These are phyloP conservation scores for Thera britannica DNA, from an alignment of 2,888 invertebrate species.

Conservation along the genomic window DNA sequence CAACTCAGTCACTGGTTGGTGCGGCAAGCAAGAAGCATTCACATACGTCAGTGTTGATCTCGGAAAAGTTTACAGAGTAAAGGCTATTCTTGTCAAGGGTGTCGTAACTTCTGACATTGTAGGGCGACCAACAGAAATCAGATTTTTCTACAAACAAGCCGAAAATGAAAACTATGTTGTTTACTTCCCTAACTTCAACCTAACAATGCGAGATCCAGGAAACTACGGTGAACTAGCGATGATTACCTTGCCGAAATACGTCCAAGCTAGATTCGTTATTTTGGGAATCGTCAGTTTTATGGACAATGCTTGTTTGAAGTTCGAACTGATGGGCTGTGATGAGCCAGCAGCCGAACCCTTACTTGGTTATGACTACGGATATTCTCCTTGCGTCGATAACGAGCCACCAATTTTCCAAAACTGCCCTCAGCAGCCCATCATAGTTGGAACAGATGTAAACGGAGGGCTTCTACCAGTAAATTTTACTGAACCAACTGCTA, in stretches of 20 bases:
- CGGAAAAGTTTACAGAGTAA: conserved; percentile 95
- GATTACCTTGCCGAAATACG: conserved; percentile 97
- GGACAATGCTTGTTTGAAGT: conserved; percentile 98
- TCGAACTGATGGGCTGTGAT: conserved; percentile 98
- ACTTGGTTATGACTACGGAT: conserved; percentile 96
- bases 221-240: conserved; percentile 98
- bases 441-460: conserved; percentile 94
- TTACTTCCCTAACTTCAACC: conserved; percentile 97
- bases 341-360: conserved; percentile 92
- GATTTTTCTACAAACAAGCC: conserved; percentile 98
- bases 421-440: conserved; percentile 96
- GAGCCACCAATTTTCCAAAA: conserved; percentile 98
- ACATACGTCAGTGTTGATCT: conserved; percentile 98
- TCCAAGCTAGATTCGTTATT: conserved; percentile 96
- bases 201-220: conserved; percentile 97
- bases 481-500: conserved; percentile 96
- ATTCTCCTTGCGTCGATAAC: conserved; percentile 96
- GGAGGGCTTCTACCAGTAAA: conserved; percentile 96
- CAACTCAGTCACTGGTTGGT: conserved; percentile 98
- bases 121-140: conserved; percentile 97
- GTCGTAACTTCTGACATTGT: conserved; percentile 98
- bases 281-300: conserved; percentile 98
- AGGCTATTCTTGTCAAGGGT: conserved; percentile 96
- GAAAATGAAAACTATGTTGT: conserved; percentile 98
- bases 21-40: conserved; percentile 98